phyloP scores from a whole-genome alignment of 1,140 invertebrate species.

The Drosophila persimilis region DNA sequence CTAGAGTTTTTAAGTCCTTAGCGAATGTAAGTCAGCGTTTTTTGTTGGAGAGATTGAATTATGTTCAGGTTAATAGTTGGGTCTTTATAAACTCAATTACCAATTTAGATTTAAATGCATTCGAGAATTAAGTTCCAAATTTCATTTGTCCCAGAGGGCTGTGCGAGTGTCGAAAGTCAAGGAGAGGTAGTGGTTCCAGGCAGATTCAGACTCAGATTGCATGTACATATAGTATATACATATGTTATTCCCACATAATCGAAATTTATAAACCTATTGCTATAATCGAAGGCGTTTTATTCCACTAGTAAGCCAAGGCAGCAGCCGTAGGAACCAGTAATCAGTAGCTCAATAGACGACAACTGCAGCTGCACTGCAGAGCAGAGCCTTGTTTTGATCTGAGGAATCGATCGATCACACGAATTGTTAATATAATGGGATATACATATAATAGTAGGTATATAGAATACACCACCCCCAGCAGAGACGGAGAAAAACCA shows the following conservation, averaged over 20 bases:
- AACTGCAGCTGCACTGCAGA: no score
- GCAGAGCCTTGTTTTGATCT: no score
- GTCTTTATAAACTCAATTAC: background rate
- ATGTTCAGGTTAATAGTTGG: constrained; percentile 13
- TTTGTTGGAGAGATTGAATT: constrained; percentile 3
- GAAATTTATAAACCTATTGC: constrained; percentile 7
- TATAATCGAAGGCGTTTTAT: constrained; percentile 34
- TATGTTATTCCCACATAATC: constrained; percentile 18
- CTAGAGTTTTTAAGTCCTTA: constrained; percentile 21
- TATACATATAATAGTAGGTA: constrained; percentile 9
- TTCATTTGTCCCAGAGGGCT: constrained; percentile 63
- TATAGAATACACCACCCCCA: constrained; percentile 1
- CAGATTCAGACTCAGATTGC: constrained; percentile 1
- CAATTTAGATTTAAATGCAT: constrained; percentile 1
- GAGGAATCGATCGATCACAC: background rate
- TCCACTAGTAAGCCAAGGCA: constrained; percentile 38
- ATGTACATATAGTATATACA: constrained; percentile 32
- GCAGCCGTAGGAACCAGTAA: constrained; percentile 26
- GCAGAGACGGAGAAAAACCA: constrained; percentile 22
- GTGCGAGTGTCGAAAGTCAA: constrained; percentile 67
- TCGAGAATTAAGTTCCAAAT: constrained; percentile 36
- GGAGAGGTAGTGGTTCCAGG: constrained; percentile 1
- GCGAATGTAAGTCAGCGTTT: constrained; percentile 24
- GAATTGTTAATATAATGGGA: constrained; percentile 29
- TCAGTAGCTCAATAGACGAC: constrained; percentile 9